Conservation (phyloP, 2,797 vertebrate genomes). For the Odontamblyopus lacepedii region DNA sequence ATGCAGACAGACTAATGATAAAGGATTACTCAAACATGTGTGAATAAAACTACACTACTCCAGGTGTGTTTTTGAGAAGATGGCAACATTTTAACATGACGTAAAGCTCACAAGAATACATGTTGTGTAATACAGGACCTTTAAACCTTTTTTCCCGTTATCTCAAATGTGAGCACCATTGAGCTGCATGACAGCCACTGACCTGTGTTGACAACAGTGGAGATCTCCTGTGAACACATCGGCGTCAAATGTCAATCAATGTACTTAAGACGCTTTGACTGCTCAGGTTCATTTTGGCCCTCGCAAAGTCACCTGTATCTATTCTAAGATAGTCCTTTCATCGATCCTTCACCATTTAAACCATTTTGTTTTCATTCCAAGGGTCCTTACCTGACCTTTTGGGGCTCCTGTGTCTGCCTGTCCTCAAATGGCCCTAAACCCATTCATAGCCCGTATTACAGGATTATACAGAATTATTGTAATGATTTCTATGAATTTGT, state of each 20-base stretch:
- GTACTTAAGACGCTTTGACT: not conserved
- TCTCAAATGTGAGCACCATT: no score
- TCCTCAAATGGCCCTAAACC: slow-evolving; percentile 1
- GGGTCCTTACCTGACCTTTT: not conserved
- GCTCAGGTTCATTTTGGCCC: not conserved
- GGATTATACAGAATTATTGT: not conserved
- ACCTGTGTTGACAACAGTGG: not conserved
- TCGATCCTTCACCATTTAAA: not conserved
- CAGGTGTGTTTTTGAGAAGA: no score
- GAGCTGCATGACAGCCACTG: no score
- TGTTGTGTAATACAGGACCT: no score
- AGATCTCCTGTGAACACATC: not conserved
- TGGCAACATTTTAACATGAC: no score
- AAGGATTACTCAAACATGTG: no score
- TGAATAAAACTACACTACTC: no score
- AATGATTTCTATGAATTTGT: slow-evolving; percentile 4
- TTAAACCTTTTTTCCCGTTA: no score
- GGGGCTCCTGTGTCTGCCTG: not conserved
- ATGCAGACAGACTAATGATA: no score
- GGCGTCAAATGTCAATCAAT: not conserved
- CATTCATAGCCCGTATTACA: not conserved
- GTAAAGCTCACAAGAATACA: no score
- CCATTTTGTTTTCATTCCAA: not conserved
- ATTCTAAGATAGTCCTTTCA: not conserved
- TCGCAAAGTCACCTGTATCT: not conserved